Conservation (phyloP, 2,888 invertebrate genomes). For the Cerceris rybyensis region DNA sequence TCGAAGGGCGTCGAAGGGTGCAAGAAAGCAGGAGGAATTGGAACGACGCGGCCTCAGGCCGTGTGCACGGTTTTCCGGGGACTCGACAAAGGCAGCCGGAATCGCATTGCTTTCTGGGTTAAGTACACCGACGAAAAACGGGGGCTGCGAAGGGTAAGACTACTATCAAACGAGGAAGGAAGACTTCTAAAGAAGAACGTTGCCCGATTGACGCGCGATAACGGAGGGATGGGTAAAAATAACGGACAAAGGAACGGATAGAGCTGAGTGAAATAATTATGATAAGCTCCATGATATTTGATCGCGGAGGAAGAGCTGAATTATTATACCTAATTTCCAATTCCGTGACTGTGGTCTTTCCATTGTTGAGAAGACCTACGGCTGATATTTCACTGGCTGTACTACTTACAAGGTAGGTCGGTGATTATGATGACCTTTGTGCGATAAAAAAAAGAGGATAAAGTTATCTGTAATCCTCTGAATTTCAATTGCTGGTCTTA, state of each 20-base stretch:
- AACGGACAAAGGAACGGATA: neutral
- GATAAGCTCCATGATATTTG: no score
- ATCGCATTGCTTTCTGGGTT: slow-evolving; percentile 65
- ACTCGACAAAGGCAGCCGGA: slow-evolving; percentile 49
- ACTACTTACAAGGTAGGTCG: no score
- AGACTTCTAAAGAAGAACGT: neutral
- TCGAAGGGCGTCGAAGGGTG: neutral
- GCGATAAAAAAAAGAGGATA: no score
- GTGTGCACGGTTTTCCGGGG: slow-evolving; percentile 47
- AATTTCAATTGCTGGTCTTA: no score
- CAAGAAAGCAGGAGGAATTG: slow-evolving; percentile 46
- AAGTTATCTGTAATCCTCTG: no score
- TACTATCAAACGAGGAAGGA: neutral
- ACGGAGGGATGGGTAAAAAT: neutral
- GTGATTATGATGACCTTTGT: no score
- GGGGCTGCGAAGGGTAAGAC: slow-evolving; percentile 9
- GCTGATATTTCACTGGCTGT: no score
- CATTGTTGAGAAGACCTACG: no score
- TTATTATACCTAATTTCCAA: no score
- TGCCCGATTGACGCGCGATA: slow-evolving; percentile 17
- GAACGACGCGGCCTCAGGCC: slow-evolving; percentile 46
- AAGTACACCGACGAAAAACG: slow-evolving; percentile 43
- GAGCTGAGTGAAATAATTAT: neutral
- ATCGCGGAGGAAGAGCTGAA: no score
- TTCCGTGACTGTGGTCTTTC: no score